Conservation (phyloP, 2,113 vertebrate species). For the Egretta garzetta region DNA sequence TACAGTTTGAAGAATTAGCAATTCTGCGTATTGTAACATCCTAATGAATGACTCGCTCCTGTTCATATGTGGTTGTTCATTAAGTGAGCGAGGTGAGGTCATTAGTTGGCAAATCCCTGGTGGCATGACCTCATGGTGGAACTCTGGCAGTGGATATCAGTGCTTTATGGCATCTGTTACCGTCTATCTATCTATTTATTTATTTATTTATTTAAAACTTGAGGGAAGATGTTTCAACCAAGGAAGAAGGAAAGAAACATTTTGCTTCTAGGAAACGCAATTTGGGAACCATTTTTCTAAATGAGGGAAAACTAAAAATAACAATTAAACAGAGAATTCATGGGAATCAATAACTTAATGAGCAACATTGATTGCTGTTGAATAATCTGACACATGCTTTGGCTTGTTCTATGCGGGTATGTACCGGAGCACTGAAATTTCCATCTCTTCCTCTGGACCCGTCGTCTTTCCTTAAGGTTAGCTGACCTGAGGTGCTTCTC, state of each 20-base stretch:
- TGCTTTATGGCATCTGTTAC: background rate
- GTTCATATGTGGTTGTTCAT: background rate
- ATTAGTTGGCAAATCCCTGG: background rate
- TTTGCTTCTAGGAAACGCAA: background rate
- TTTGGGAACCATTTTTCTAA: background rate
- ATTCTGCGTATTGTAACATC: background rate
- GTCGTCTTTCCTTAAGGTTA: background rate
- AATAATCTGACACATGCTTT: background rate
- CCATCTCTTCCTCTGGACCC: background rate
- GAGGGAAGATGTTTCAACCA: background rate
- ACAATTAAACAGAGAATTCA: background rate
- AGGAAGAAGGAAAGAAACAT: background rate
- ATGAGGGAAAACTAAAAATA: background rate
- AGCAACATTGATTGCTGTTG: background rate
- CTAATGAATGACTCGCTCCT: background rate
- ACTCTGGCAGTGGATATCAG: background rate
- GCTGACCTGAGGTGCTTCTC: background rate
- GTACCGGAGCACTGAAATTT: background rate
- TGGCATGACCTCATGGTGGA: background rate
- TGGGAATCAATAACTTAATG: background rate
- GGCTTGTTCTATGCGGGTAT: background rate
- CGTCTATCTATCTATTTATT: background rate
- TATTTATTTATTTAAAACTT: background rate
- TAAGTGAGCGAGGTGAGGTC: background rate
- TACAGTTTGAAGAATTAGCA: background rate